These are phyloP conservation scores for Reinhardtius hippoglossoides DNA, from an alignment of 2,113 vertebrate species.

Conservation along the genomic window DNA sequence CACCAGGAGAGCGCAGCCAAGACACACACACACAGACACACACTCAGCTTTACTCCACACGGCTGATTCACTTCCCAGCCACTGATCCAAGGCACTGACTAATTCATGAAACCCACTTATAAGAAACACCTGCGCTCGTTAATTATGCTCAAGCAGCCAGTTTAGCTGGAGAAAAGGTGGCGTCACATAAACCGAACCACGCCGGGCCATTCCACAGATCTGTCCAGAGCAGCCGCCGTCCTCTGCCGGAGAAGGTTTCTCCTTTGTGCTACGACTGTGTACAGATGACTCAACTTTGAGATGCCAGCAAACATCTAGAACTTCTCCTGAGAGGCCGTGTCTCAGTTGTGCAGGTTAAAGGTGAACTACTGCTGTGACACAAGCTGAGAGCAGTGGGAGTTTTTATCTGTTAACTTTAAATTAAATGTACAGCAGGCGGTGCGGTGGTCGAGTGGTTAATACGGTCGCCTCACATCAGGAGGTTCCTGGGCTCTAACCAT, in stretches of 20 bases:
- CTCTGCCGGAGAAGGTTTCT: constrained; percentile 10
- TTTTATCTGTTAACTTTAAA: too few species aligned
- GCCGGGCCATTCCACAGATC: constrained; percentile 26
- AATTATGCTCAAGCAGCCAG: constrained; percentile 51
- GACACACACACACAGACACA: constrained; percentile 25
- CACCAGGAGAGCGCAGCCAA: constrained; percentile 67
- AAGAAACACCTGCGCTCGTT: constrained; percentile 60
- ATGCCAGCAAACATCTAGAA: not conserved
- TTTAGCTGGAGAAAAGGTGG: constrained; percentile 33
- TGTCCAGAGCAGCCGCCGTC: constrained; percentile 13
- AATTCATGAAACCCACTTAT: constrained; percentile 64
- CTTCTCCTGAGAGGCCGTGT: not conserved
- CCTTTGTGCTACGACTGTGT: not conserved
- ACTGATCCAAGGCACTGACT: constrained; percentile 47
- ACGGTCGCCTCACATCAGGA: too few species aligned
- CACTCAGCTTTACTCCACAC: not conserved
- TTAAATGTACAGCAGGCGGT: too few species aligned
- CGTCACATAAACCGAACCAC: constrained; percentile 21
- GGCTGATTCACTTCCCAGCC: constrained; percentile 35
- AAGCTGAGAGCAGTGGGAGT: too few species aligned
- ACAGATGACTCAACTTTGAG: not conserved
- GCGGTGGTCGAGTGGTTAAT: too few species aligned
- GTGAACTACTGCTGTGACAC: not conserved
- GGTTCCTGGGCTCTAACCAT: too few species aligned
- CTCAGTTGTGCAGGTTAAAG: not conserved